Conservation (phyloP, 2,888 invertebrate species). For the Tachina lurida region DNA sequence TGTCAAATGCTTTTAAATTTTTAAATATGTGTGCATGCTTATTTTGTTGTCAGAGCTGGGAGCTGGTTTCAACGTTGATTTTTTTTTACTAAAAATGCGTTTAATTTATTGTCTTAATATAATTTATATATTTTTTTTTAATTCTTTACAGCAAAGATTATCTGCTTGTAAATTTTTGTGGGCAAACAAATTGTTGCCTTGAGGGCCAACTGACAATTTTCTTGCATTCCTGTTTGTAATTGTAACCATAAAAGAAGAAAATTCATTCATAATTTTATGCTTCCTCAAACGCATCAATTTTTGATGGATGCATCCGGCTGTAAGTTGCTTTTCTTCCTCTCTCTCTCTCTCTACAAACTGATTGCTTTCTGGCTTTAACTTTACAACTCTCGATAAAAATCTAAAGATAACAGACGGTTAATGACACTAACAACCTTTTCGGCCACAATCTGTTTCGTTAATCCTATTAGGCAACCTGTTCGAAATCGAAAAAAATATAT, state of each 20-base stretch:
- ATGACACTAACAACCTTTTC: conserved; percentile 59
- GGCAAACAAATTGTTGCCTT: background rate
- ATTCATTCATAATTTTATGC: conserved; percentile 57
- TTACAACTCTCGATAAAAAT: conserved; percentile 58
- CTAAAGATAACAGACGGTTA: conserved; percentile 66
- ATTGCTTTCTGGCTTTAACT: conserved; percentile 4
- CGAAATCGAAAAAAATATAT: conserved; percentile 1
- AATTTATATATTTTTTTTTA: background rate
- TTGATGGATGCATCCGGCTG: conserved; percentile 66
- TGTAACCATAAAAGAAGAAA: conserved; percentile 4
- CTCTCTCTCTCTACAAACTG: background rate
- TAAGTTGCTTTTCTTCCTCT: conserved; percentile 22
- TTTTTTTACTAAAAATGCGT: background rate
- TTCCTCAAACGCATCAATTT: conserved; percentile 65
- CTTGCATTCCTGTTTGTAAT: background rate
- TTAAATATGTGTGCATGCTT: background rate
- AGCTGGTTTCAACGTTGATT: background rate
- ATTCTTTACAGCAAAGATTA: background rate
- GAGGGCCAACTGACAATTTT: background rate
- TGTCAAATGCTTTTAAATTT: background rate
- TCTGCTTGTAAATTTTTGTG: background rate
- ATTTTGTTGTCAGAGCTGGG: background rate
- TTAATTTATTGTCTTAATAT: background rate
- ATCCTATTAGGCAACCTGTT: conserved; percentile 60
- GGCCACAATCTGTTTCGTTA: conserved; percentile 61